phyloP scores from a whole-genome alignment of 2,888 invertebrate species.

The Cataglyphis cursor region DNA sequence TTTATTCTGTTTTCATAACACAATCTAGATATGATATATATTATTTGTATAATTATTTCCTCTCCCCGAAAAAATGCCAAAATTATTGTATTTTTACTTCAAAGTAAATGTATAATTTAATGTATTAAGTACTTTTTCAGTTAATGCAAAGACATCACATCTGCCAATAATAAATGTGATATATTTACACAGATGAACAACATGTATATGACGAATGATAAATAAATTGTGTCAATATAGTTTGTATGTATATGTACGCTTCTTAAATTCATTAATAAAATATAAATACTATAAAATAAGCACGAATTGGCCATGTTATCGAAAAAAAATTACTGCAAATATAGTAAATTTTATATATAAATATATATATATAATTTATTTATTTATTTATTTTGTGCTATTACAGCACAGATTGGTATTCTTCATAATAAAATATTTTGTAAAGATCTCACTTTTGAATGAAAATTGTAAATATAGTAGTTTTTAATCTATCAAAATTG shows the following conservation, averaged over 20 bases:
- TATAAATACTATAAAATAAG: neutral
- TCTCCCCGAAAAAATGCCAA: neutral
- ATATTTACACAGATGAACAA: neutral
- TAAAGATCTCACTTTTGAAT: neutral
- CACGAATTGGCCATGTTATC: neutral
- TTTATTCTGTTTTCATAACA: neutral
- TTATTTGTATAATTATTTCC: neutral
- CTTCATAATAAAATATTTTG: neutral
- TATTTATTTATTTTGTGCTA: neutral
- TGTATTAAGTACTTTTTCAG: neutral
- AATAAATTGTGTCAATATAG: neutral
- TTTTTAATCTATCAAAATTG: neutral
- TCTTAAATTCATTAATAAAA: neutral
- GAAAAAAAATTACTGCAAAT: neutral
- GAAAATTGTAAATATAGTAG: conserved; percentile 4
- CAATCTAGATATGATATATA: neutral
- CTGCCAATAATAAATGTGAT: neutral
- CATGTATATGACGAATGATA: neutral
- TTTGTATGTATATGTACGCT: conserved; percentile 2
- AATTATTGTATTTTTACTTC: neutral
- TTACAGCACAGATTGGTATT: conserved; percentile 17
- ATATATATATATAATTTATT: neutral
- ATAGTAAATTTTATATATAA: neutral
- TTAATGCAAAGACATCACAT: neutral
- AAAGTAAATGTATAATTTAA: conserved; percentile 3